Evolutionary conservation across 2,113 vertebrate genomes (phyloP).

Genomic region (Cnemophilus loriae): DNA sequence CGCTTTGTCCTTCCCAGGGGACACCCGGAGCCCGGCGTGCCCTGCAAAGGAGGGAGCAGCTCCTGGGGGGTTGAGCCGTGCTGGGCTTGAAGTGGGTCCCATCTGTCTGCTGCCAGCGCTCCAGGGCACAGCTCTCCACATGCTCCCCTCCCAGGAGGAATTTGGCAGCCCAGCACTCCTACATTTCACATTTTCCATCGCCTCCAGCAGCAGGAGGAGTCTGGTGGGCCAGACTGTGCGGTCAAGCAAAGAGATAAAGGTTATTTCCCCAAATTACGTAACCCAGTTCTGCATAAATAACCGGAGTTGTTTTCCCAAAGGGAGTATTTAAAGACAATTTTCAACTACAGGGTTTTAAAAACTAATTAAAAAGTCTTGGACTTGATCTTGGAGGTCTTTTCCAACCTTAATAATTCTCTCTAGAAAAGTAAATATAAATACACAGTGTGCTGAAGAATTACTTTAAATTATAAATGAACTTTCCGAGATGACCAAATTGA

Average conservation of each 20-base stretch:
- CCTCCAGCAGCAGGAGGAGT: not conserved
- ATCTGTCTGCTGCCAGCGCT: not conserved
- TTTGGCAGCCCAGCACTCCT: not conserved
- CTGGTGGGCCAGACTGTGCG: not conserved
- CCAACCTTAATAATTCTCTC: not conserved
- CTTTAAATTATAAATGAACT: not conserved
- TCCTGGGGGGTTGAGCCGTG: not conserved
- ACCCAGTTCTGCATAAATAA: not conserved
- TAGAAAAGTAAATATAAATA: not conserved
- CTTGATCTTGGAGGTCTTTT: not conserved
- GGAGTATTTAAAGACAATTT: not conserved
- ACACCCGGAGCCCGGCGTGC: not conserved
- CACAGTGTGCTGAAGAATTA: not conserved
- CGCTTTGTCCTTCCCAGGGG: not conserved
- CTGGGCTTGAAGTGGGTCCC: not conserved
- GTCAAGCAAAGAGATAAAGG: not conserved
- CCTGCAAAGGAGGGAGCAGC: not conserved
- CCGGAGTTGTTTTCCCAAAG: not conserved
- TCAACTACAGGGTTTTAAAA: not conserved
- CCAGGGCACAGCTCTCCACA: not conserved
- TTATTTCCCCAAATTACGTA: not conserved
- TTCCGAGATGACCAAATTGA: not conserved
- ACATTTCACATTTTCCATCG: not conserved
- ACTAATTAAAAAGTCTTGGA: not conserved
- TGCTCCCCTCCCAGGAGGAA: rapidly evolving